These are phyloP conservation scores for Hydra vulgaris DNA, from an alignment of 30 jellyfish, hydroid and myxozoan genomes.

Conservation along the genomic window DNA sequence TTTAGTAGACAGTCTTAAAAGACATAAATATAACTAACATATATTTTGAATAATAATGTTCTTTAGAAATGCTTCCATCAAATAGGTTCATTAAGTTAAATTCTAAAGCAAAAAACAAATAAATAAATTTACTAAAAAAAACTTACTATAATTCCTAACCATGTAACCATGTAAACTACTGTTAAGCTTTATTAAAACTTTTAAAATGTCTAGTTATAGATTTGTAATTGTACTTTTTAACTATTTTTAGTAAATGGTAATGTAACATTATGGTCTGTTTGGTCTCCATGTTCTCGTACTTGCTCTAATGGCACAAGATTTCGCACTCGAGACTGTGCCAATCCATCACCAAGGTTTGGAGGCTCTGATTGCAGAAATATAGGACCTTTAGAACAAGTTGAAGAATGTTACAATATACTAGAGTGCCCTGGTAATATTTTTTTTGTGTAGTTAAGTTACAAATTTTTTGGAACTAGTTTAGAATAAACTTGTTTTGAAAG, in stretches of 20 bases:
- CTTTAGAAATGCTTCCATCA: no score
- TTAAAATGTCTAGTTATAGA: no score
- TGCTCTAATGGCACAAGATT: slow-evolving; percentile 58
- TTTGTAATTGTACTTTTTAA: not conserved
- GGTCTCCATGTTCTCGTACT: slow-evolving; percentile 80
- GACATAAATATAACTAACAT: no score
- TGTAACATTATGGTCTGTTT: slow-evolving; percentile 63
- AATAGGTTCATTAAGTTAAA: no score
- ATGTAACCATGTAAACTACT: no score
- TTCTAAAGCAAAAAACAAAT: no score
- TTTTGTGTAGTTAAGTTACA: not conserved
- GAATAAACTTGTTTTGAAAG: not conserved
- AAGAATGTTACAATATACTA: slow-evolving; percentile 29
- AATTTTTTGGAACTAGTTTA: not conserved
- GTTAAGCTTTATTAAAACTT: no score
- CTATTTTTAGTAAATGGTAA: slow-evolving; percentile 68
- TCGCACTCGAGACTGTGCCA: slow-evolving; percentile 68
- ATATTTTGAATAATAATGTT: no score
- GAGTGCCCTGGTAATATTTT: slow-evolving; percentile 59
- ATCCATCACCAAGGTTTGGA: slow-evolving; percentile 84
- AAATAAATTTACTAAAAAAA: no score
- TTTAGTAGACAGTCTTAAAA: no score
- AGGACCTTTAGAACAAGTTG: slow-evolving; percentile 41
- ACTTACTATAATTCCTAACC: no score
- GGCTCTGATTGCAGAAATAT: slow-evolving; percentile 54